phyloP scores from a whole-genome alignment of 2,888 invertebrate species.

The Troides aeacus region DNA sequence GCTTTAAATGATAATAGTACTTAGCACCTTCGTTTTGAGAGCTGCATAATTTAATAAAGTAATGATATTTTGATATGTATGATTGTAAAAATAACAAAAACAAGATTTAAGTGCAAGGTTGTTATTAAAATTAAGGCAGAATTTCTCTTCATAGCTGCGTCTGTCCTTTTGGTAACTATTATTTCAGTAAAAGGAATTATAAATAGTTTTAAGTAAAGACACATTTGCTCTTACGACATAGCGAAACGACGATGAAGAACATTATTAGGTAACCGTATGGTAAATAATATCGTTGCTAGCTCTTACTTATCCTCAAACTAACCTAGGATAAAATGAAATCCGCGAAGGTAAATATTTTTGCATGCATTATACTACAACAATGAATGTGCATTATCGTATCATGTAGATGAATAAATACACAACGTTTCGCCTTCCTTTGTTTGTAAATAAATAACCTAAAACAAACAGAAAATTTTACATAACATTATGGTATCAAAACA shows the following conservation, averaged over 20 bases:
- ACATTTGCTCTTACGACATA: too few relatives aligned
- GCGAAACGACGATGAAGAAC: too few relatives aligned
- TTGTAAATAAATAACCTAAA: background rate
- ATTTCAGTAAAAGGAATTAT: too few relatives aligned
- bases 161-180: too few relatives aligned
- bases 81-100: too few relatives aligned
- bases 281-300: background rate
- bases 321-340: background rate
- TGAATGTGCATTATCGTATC: background rate
- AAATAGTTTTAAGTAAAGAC: too few relatives aligned
- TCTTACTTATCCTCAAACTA: background rate
- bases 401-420: background rate
- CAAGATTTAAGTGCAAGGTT: too few relatives aligned
- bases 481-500: background rate
- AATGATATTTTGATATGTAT: too few relatives aligned
- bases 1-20: constrained; percentile 7
- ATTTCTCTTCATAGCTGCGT: too few relatives aligned
- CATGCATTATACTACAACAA: background rate
- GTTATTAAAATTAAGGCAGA: too few relatives aligned
- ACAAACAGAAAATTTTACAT: background rate
- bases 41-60: constrained; percentile 3
- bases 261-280: too few relatives aligned
- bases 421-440: background rate
- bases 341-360: background rate
- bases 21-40: background rate